phyloP scores from a whole-genome alignment of 2,797 vertebrate species.

The Rhabdomys pumilio region DNA sequence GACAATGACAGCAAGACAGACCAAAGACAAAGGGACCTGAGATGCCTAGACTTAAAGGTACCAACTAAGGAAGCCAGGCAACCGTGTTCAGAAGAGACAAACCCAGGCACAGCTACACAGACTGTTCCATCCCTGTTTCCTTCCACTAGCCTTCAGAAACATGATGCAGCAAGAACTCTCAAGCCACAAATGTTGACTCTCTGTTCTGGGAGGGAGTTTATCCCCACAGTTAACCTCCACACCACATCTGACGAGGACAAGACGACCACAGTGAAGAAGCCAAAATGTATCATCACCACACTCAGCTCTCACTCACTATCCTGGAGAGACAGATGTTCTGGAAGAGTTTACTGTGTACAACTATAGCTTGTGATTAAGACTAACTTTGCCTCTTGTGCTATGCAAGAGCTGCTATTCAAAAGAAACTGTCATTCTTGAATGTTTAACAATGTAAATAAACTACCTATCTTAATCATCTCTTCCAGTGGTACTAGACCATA shows the following conservation, averaged over 20 bases:
- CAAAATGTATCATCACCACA: not conserved
- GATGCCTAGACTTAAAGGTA: not conserved
- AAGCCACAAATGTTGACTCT: not conserved
- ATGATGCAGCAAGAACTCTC: not conserved
- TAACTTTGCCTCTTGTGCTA: not conserved
- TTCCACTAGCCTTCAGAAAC: not conserved
- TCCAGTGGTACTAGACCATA: not conserved
- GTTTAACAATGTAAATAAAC: slow-evolving; percentile 16
- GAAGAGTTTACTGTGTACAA: not conserved
- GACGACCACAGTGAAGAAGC: not conserved
- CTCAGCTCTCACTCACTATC: not conserved
- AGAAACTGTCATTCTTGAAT: not conserved
- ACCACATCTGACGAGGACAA: not conserved
- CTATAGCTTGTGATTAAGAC: not conserved
- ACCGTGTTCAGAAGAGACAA: not conserved
- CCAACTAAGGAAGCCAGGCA: not conserved
- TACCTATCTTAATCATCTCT: not conserved
- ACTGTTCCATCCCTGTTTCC: not conserved
- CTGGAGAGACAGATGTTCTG: not conserved
- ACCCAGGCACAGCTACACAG: not conserved
- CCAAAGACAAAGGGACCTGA: not conserved
- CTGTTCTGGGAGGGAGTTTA: not conserved
- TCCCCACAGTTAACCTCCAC: not conserved
- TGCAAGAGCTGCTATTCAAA: not conserved
- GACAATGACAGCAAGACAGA: not conserved